Conservation (phyloP, 2,113 vertebrate genomes). For the Rhinoderma darwinii region DNA sequence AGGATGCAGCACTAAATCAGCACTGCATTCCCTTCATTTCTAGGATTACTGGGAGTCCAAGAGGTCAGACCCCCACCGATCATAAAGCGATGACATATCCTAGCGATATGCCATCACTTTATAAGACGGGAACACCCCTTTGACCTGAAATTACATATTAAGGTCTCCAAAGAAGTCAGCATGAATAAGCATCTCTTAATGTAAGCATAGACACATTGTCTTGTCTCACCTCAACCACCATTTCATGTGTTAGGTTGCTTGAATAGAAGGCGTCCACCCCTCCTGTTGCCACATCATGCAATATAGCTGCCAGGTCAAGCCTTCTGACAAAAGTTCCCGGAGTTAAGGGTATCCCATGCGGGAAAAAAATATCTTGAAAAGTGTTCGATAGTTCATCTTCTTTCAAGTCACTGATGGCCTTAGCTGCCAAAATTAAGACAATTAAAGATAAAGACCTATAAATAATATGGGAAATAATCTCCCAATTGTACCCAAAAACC, state of each 20-base stretch:
- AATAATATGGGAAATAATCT: background rate
- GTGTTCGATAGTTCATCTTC: conserved; percentile 77
- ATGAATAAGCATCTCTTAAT: background rate
- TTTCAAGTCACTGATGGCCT: conserved; percentile 80
- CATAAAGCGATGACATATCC: too few relatives aligned
- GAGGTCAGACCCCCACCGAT: too few relatives aligned
- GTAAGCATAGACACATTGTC: background rate
- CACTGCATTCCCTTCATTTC: too few relatives aligned
- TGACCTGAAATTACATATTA: too few relatives aligned
- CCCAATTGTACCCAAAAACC: too few relatives aligned
- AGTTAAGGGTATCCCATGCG: conserved; percentile 75
- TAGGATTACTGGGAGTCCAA: too few relatives aligned
- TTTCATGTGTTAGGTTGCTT: conserved; percentile 89
- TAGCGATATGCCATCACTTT: too few relatives aligned
- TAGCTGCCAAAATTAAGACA: conserved; percentile 74
- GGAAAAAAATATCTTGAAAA: conserved; percentile 86
- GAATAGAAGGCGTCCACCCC: conserved; percentile 87
- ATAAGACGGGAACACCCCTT: too few relatives aligned
- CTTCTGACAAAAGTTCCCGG: conserved; percentile 80
- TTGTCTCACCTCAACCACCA: conserved; percentile 81
- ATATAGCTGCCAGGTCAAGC: conserved; percentile 81
- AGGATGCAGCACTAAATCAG: too few relatives aligned
- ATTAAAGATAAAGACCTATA: background rate
- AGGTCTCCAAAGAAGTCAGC: background rate
- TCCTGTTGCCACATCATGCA: conserved; percentile 79